Evolutionary conservation across 2,888 invertebrate genomes (phyloP), one percentile per base, ranked within the genome.

Genomic region (Anoncus sp.): DNA sequence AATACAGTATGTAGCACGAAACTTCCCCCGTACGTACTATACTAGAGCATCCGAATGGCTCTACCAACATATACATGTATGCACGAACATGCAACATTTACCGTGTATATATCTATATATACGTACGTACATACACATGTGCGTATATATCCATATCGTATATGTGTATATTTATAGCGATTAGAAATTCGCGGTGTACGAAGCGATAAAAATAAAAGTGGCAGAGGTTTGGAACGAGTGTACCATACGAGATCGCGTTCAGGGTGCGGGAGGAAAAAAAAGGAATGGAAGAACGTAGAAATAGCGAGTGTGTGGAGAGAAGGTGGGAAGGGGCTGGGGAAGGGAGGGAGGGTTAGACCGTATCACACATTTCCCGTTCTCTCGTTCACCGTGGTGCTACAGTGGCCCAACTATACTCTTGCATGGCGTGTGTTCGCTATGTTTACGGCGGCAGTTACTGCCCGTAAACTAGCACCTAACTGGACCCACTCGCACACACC

Each of bases 391-490:
- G 51, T 53, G 66, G 40, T 16, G 43, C 67, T 62, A 60, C 59
- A 65, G 71, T 71, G 43, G 69, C 53, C 45, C 31, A 40, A 47
- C 62, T 55, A 62, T 35, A 70, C 31, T 22, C 66, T 60, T 49
- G 76, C 66, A 70, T 67, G 77, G 82, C 79, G 82, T 85, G 85
- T 81, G 83, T 80, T 83, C 78, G 81, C 83, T 80, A 81, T 86
- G 85, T 86, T 86, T 86, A 86, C 82, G 85, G 82, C 79, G 81
- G 84, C 85, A 83, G 83, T 84, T 83, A 85, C 84, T 85, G 86
- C 84, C 82, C 86, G 83, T 86, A 85, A 86, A 86, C 81, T 86
- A 86, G 84, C 86, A 85, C 86, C 86, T 86, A 86, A 85, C 86
- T 83, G 84, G 84, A 83, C 84, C 81, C 80, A 79, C 82, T 79